Conservation (phyloP, 2,888 invertebrate genomes). For the Limnephilus auricula region DNA sequence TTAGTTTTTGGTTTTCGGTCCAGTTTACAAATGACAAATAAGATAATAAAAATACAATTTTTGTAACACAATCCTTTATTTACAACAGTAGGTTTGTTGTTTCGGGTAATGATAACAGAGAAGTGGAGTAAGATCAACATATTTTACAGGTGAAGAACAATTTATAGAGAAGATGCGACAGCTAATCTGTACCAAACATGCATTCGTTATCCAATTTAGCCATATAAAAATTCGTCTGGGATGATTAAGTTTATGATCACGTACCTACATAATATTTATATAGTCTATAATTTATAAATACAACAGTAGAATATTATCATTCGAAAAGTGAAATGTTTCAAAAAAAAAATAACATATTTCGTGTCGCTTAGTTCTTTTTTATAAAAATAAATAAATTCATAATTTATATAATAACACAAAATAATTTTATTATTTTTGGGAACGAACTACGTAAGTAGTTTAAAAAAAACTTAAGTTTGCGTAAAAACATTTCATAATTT, state of each 20-base stretch:
- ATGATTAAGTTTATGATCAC: neutral
- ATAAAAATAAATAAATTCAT: neutral
- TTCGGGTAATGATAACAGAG: constrained; percentile 14
- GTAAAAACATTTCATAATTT: neutral
- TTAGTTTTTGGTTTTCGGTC: neutral
- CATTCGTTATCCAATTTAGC: constrained; percentile 6
- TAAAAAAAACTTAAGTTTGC: neutral
- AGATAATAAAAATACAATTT: neutral
- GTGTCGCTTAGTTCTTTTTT: neutral
- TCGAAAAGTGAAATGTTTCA: neutral
- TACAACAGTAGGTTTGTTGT: neutral
- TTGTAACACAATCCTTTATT: constrained; percentile 45
- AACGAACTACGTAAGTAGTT: too few relatives aligned
- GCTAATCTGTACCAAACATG: constrained; percentile 38
- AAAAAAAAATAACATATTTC: neutral
- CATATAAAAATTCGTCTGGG: neutral
- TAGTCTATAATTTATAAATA: constrained; percentile 8
- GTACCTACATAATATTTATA: neutral
- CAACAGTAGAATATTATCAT: constrained; percentile 29
- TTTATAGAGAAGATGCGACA: constrained; percentile 26
- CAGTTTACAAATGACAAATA: neutral
- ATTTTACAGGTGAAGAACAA: constrained; percentile 44
- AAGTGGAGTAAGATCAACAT: constrained; percentile 32
- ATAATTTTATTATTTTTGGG: neutral
- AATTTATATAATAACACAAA: neutral